These are phyloP conservation scores for Machimus rusticus DNA, from an alignment of 2,888 invertebrate genomes.

Conservation along the genomic window DNA sequence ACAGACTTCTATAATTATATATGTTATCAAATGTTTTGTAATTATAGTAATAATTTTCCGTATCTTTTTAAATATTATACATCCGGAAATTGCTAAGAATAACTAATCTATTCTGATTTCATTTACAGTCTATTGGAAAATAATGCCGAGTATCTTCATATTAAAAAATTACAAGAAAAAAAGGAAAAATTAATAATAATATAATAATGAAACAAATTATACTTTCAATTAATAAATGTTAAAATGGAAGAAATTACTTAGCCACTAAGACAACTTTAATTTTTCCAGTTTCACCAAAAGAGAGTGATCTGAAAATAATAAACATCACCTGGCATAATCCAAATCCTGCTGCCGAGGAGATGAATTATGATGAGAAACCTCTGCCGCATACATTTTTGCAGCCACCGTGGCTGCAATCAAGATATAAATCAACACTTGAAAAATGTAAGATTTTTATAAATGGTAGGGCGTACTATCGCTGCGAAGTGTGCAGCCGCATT, in stretches of 20 bases:
- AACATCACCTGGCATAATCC: slow-evolving; percentile 23
- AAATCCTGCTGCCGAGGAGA: background rate
- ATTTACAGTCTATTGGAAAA: background rate
- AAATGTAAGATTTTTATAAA: slow-evolving; percentile 25
- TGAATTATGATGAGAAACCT: background rate
- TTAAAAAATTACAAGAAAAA: background rate
- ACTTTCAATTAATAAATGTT: slow-evolving; percentile 12
- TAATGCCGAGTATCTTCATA: background rate
- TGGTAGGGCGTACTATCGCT: slow-evolving; percentile 40
- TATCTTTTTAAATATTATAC: background rate
- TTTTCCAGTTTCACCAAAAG: slow-evolving; percentile 28
- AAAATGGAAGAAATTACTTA: background rate
- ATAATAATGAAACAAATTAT: background rate
- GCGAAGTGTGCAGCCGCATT: slow-evolving; percentile 35
- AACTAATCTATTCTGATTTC: background rate
- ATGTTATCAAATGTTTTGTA: background rate
- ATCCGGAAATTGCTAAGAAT: background rate
- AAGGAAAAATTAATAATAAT: background rate
- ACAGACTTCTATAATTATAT: background rate
- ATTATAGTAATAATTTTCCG: background rate
- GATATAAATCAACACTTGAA: slow-evolving; percentile 24
- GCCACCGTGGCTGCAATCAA: slow-evolving; percentile 14
- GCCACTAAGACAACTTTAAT: slow-evolving; percentile 29
- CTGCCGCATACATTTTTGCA: slow-evolving; percentile 1
- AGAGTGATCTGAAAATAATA: slow-evolving; percentile 12